phyloP scores from a whole-genome alignment of 2,113 vertebrate species.

The Choloepus hoffmanni region DNA sequence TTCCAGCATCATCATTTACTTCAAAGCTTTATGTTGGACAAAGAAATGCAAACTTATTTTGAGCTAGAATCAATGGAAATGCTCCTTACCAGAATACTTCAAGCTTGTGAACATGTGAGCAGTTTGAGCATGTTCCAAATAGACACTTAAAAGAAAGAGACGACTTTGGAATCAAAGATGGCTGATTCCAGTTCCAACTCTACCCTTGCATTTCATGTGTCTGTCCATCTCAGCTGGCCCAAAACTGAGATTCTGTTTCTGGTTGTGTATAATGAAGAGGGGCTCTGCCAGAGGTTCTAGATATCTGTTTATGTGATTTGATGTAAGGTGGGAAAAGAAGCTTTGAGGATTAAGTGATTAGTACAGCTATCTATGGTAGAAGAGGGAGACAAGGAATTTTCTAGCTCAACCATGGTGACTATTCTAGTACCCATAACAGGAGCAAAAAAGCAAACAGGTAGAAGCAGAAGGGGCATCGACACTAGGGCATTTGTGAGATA shows the following conservation, averaged over 20 bases:
- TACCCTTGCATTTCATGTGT: fast-evolving
- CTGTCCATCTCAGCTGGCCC: neutral
- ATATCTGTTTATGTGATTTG: neutral
- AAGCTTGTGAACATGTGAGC: neutral
- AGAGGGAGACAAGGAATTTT: neutral
- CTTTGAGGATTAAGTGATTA: neutral
- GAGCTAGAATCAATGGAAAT: neutral
- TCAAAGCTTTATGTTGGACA: neutral
- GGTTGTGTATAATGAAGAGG: neutral
- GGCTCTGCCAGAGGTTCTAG: neutral
- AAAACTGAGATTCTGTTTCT: neutral
- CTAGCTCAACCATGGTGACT: neutral
- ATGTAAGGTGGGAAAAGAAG: neutral
- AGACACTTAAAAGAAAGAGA: neutral
- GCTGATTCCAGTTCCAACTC: no score
- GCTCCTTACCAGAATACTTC: neutral
- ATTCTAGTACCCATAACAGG: neutral
- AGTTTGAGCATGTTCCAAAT: neutral
- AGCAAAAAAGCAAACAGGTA: neutral
- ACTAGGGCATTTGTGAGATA: neutral
- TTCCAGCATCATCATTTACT: neutral
- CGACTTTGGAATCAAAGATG: neutral
- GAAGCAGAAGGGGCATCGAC: neutral
- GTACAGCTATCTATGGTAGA: neutral
- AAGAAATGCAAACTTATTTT: neutral